phyloP scores from a whole-genome alignment of 1,140 invertebrate species.

The Drosophila tropicalis region DNA sequence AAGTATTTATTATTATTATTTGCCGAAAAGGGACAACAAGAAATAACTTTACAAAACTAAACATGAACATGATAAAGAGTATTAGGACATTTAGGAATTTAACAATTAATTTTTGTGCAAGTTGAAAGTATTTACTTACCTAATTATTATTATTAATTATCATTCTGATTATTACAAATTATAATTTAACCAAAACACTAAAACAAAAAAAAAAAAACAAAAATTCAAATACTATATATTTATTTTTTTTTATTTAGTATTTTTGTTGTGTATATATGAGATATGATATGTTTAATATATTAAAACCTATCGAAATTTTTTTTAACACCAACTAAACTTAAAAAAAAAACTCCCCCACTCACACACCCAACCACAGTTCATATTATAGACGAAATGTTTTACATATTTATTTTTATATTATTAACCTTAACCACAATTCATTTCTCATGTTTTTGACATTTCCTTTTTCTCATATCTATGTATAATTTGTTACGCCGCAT shows the following conservation, averaged over 20 bases:
- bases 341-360: slow-evolving; percentile 35
- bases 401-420: not conserved
- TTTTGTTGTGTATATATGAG: slow-evolving; percentile 73
- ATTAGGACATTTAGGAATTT: slow-evolving; percentile 32
- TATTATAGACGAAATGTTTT: not conserved
- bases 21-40: slow-evolving; percentile 30
- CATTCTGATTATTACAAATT: slow-evolving; percentile 9
- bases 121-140: slow-evolving; percentile 61
- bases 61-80: slow-evolving; percentile 38
- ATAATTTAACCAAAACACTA: slow-evolving; percentile 10
- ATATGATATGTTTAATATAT: slow-evolving; percentile 49
- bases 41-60: slow-evolving; percentile 24
- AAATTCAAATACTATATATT: slow-evolving; percentile 48
- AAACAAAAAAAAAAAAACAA: slow-evolving; percentile 52
- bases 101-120: slow-evolving; percentile 77
- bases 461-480: slow-evolving; percentile 25
- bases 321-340: slow-evolving; percentile 47
- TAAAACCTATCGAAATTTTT: slow-evolving; percentile 29
- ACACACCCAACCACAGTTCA: slow-evolving; percentile 20
- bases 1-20: slow-evolving; percentile 28
- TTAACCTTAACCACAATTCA: slow-evolving; percentile 22
- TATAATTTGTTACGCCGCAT: slow-evolving; percentile 23
- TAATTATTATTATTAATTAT: slow-evolving; percentile 12
- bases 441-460: slow-evolving; percentile 43
- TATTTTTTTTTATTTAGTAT: slow-evolving; percentile 60